Evolutionary conservation across 2,113 vertebrate genomes (phyloP).

Genomic region (Micromys minutus): DNA sequence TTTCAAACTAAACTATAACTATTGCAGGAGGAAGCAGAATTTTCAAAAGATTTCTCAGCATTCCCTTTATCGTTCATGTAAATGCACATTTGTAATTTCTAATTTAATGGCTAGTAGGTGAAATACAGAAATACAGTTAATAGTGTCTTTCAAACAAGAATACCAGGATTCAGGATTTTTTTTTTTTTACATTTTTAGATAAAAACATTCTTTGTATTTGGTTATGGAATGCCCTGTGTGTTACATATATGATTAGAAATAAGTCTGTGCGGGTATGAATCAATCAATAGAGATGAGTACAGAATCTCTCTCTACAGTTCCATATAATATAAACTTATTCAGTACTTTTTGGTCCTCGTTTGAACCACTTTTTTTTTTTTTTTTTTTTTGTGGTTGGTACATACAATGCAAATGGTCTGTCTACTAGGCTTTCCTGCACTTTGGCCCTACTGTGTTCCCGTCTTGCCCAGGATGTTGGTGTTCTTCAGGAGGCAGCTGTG

Average conservation of each 20-base stretch:
- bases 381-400: neutral
- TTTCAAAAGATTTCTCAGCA: conserved; percentile 10
- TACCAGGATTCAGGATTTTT: neutral
- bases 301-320: neutral
- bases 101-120: conserved; percentile 10
- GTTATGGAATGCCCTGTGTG: neutral
- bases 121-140: conserved; percentile 20
- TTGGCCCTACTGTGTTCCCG: neutral
- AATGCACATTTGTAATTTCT: conserved; percentile 47
- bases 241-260: neutral
- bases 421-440: neutral
- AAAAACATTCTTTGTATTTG: neutral
- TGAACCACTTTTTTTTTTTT: neutral
- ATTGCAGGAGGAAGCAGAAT: neutral
- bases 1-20: conserved; percentile 31
- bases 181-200: conserved; percentile 22
- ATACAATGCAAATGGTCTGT: neutral
- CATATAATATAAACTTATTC: neutral
- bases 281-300: neutral
- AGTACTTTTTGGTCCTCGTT: neutral
- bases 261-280: neutral
- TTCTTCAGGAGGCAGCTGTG: no score
- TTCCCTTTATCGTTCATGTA: neutral
- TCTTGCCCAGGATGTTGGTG: neutral
- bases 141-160: conserved; percentile 31